Evolutionary conservation across 2,113 vertebrate genomes (phyloP), one percentile per base, ranked within the genome.

Genomic region (Podiceps cristatus): DNA sequence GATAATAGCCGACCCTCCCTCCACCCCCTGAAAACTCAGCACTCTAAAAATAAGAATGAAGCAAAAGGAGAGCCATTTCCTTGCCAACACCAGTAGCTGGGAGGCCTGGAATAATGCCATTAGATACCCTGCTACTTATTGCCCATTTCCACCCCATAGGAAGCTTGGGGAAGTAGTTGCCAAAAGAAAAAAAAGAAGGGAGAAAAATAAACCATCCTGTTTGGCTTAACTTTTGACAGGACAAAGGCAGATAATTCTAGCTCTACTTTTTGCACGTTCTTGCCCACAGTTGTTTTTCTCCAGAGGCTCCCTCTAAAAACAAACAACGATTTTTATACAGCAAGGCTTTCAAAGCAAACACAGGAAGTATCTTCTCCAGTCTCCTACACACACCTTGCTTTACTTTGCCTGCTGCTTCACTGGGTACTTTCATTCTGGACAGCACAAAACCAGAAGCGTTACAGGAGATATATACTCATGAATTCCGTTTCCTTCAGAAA

Each of bases 41-140:
- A 76, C 95, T 98, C 98, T 98, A 97, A 98, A 98, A 96, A 98
- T 98, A 98, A 98, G 90, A 98, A 97, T 98, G 94, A 97, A 98
- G 95, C 83, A 94, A 95, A 93, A 90, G 77, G 67, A 96, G 96
- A 98, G 97, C 93, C 97, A 98, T 97, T 98, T 98, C 98, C 98
- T 98, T 97, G 97, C 98, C 98, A 98, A 92, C 81, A 75, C 97
- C 73, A 92, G 97, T 97, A 96, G 97, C 97, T 98, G 95, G 93
- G 97, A 98, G 94, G 96, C 96, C 96, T 97, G 98, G 98, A 98
- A 96, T 18, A 69, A 92, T 52, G 98, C 98, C 98, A 98, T 96
- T 91, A 98, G 98, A 98, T 98, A 98, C 97, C 98, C 98, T 96
- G 96, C 98, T 98, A 98, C 98, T 98, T 98, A 98, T 98, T 98